Evolutionary conservation across 2,797 vertebrate genomes (phyloP).

Genomic region (Enteromius argenteus): DNA sequence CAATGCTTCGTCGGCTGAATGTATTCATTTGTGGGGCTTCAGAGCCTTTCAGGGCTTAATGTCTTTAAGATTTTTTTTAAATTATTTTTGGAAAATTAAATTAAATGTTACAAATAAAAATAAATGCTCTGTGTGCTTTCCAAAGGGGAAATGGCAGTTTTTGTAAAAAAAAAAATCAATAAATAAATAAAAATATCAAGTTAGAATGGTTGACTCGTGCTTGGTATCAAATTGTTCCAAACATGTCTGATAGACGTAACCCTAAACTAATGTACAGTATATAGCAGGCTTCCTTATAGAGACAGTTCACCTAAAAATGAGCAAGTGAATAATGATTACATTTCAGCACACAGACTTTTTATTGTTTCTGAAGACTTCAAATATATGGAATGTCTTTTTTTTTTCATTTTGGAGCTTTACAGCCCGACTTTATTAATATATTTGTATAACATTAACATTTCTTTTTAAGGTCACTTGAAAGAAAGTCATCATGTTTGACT

Average conservation of each 20-base stretch:
- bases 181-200: no score
- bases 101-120: slow-evolving; percentile 1
- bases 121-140: neutral
- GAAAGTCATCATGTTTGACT: neutral
- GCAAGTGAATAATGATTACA: neutral
- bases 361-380: neutral
- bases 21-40: neutral
- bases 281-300: neutral
- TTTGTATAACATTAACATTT: neutral
- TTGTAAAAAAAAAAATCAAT: neutral
- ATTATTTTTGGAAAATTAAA: slow-evolving; percentile 23
- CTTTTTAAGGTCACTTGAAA: neutral
- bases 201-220: neutral
- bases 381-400: neutral
- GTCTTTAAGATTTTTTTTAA: neutral
- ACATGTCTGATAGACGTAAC: no score
- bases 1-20: slow-evolving; percentile 1
- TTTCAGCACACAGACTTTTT: neutral
- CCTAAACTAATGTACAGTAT: no score
- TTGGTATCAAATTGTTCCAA: neutral
- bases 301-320: neutral
- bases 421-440: neutral
- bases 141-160: neutral
- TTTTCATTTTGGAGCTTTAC: neutral
- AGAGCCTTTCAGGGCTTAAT: slow-evolving; percentile 17